Percentiles rank a stretch among this genome's conserved stretches.
These are phyloP conservation scores for Druceiella hillmani DNA, from an alignment of 2,888 invertebrate species.

Conservation along the genomic window DNA sequence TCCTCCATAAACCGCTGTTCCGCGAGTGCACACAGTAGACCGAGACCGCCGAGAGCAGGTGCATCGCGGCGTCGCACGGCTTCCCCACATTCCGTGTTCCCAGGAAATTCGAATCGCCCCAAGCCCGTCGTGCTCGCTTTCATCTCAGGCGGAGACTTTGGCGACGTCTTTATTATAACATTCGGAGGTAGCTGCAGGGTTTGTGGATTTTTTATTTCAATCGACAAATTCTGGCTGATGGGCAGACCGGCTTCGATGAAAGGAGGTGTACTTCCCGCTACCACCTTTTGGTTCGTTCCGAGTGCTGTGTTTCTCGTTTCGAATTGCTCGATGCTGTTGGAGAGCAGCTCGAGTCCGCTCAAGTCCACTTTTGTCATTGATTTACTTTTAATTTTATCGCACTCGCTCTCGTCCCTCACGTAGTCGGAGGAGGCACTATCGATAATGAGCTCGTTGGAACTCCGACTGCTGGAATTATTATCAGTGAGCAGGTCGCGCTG, in stretches of 20 bases:
- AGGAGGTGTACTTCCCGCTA: conserved; percentile 32
- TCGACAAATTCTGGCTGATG: conserved; percentile 33
- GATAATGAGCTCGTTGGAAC: conserved; percentile 44
- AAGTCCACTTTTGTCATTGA: conserved; percentile 55
- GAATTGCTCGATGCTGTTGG: conserved; percentile 80
- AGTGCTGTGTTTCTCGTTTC: conserved; percentile 46
- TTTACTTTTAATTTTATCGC: conserved; percentile 9
- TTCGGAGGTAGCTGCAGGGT: conserved; percentile 34
- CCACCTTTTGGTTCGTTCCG: conserved; percentile 36
- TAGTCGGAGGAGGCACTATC: conserved; percentile 31
- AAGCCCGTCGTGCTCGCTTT: conserved; percentile 33
- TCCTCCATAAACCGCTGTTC: conserved; percentile 81
- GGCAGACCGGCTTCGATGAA: conserved; percentile 29
- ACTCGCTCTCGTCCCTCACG: not conserved
- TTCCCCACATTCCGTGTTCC: conserved; percentile 24
- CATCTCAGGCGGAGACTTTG: conserved; percentile 36
- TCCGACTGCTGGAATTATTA: conserved; percentile 40
- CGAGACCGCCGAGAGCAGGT: conserved; percentile 58
- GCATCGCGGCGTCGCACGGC: conserved; percentile 35
- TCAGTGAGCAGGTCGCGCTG: conserved; percentile 37
- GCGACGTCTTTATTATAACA: conserved; percentile 44
- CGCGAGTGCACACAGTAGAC: conserved; percentile 75
- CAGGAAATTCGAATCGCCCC: conserved; percentile 37
- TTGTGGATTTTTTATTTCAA: conserved; percentile 37
- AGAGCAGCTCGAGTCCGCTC: conserved; percentile 75